Percentiles rank a stretch among this genome's conserved stretches.
Conservation (phyloP, 2,113 vertebrate genomes). For the Alouatta palliata region DNA sequence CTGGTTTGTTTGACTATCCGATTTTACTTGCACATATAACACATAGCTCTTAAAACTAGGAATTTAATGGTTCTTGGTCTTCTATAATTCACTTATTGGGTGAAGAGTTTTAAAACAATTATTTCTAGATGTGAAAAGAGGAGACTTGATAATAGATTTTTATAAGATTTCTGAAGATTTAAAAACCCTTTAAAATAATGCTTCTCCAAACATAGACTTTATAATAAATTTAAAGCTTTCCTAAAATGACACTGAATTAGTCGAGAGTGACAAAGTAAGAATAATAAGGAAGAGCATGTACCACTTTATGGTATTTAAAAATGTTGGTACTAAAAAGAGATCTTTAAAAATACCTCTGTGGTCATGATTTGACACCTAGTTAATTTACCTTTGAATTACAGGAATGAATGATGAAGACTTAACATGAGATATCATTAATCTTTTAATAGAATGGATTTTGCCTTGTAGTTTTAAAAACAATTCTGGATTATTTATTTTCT, state of each 20-base stretch:
- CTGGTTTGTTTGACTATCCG: not conserved
- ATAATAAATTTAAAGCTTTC: not conserved
- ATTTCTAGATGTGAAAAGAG: not conserved
- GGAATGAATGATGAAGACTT: slow-evolving; percentile 21
- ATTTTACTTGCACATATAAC: not conserved
- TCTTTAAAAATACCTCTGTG: not conserved
- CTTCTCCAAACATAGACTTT: not conserved
- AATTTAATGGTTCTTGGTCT: not conserved
- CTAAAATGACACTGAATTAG: slow-evolving; percentile 32
- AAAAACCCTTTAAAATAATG: slow-evolving; percentile 33
- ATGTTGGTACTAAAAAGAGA: not conserved
- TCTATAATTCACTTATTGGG: slow-evolving; percentile 12
- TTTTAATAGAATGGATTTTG: slow-evolving; percentile 10
- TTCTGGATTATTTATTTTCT: slow-evolving; percentile 47
- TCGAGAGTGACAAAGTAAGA: slow-evolving; percentile 1
- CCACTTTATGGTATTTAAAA: not conserved
- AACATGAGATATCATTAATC: not conserved
- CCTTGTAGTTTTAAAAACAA: slow-evolving; percentile 40
- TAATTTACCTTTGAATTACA: slow-evolving; percentile 28
- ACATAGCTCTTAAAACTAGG: not conserved
- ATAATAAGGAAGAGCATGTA: not conserved
- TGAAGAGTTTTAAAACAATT: not conserved
- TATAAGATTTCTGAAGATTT: slow-evolving; percentile 4
- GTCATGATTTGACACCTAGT: not conserved
- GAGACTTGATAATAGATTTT: not conserved